Conservation (phyloP, 1,140 invertebrate genomes). For the Platorchestia sp. region DNA sequence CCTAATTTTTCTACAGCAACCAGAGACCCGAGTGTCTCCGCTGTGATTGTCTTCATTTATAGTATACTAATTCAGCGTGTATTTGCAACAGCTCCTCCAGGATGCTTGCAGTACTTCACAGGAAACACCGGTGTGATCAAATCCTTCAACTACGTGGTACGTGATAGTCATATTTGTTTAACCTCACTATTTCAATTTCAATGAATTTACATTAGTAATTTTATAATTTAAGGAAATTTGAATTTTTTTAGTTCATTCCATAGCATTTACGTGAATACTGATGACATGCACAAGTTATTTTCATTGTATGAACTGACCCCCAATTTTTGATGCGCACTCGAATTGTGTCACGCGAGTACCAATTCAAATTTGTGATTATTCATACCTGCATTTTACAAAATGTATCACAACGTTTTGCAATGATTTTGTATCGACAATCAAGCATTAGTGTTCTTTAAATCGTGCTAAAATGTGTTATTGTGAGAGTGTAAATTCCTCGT, state of each 20-base stretch:
- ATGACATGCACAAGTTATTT: neutral
- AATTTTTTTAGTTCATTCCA: neutral
- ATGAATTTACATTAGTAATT: neutral
- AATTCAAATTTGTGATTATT: too few relatives aligned
- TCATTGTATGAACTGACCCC: neutral
- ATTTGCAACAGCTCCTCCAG: constrained; percentile 15
- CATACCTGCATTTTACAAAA: too few relatives aligned
- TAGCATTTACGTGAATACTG: neutral
- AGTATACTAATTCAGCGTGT: neutral
- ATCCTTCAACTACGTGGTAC: constrained; percentile 18
- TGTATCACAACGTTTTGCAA: too few relatives aligned
- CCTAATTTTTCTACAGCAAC: too few relatives aligned
- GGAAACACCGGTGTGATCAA: neutral
- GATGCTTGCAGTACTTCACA: constrained; percentile 34
- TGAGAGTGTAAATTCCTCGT: too few relatives aligned
- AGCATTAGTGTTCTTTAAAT: too few relatives aligned
- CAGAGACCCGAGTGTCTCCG: too few relatives aligned
- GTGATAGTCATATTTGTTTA: neutral
- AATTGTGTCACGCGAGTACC: too few relatives aligned
- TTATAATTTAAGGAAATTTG: neutral
- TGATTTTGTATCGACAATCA: too few relatives aligned
- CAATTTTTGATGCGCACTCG: too few relatives aligned
- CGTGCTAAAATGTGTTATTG: too few relatives aligned
- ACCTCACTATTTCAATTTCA: neutral
- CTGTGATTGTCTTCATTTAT: too few relatives aligned